Base-by-base conservation (phyloP, 2,888 invertebrate species). In the Drosophila longiperda region DNA sequence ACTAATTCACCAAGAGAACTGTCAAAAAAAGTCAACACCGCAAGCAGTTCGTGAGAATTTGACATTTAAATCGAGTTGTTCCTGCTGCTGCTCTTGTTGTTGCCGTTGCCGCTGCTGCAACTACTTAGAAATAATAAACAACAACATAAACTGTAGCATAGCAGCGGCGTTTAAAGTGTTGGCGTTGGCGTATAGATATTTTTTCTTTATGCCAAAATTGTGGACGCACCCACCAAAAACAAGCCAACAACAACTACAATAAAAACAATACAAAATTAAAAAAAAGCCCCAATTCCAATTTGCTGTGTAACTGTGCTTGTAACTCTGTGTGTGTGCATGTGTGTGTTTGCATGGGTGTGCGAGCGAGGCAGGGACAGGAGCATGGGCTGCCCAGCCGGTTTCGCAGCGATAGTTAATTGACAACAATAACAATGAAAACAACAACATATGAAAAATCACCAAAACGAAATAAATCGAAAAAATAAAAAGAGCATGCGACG, bases 41-140 rank as follows among this genome's bases (percentile, higher is more conserved):
- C 49, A 63, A 33, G 67, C 58, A 75, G 89, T 89, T 87, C 89
- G 85, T 89, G 87, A 75, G 87, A 87, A 89, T 87, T 83, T 87
- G 87, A 85, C 87, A 87, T 87, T 87, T 87, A 83, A 70, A 58
- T 62, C 63, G n/a, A 53, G 58, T 59, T 49, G 60, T 38, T 65
- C 64, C 67, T 61, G 61, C 62, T 55, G 60, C 54, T 60, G 40
- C 15, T 11, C 5, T 32, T 57, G 61, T 69, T 53, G 38, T 36
- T 52, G 54, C 8, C 38, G 26, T 36, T 63, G 58, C 49, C 61
- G 78, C 73, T 45, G 75, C 71, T 66, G 68, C 69, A 65, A 49
- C 48, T 42, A 42, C 32, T 42, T 57, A 32, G 52, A 62, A 63
- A 54, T 61, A 40, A 32, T 57, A 57, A 71, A 66, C 33, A 72